Conservation (phyloP, 2,797 vertebrate species). For the Martes flavigula region DNA sequence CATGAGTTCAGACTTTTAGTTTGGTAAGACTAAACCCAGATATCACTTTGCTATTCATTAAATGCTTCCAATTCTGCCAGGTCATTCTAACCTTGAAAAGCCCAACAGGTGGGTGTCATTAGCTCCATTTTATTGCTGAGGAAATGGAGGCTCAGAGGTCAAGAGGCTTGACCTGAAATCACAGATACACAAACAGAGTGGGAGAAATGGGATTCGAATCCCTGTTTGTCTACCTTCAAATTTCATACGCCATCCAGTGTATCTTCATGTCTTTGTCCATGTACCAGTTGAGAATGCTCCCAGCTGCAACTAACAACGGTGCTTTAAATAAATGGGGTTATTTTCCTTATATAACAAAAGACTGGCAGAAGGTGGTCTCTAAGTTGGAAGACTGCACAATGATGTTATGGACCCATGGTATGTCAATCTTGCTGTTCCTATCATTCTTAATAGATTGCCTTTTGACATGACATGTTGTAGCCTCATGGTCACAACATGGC, state of each 20-base stretch:
- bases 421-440: background rate
- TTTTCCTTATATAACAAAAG: background rate
- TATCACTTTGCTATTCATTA: background rate
- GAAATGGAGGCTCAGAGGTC: background rate
- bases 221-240: background rate
- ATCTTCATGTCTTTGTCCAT: background rate
- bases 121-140: background rate
- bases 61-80: background rate
- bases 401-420: background rate
- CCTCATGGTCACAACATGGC: background rate
- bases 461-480: background rate
- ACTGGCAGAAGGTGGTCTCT: background rate
- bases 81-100: background rate
- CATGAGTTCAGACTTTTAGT: background rate
- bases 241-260: background rate
- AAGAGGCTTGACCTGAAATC: background rate
- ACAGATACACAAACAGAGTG: background rate
- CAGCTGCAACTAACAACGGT: background rate
- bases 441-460: background rate
- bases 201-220: background rate
- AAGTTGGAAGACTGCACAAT: background rate
- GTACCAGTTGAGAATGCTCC: background rate
- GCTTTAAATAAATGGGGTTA: background rate
- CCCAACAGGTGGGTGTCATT: too few species aligned
- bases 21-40: background rate